Conservation (phyloP, 1,140 invertebrate genomes). For the Diabrotica virgifera region DNA sequence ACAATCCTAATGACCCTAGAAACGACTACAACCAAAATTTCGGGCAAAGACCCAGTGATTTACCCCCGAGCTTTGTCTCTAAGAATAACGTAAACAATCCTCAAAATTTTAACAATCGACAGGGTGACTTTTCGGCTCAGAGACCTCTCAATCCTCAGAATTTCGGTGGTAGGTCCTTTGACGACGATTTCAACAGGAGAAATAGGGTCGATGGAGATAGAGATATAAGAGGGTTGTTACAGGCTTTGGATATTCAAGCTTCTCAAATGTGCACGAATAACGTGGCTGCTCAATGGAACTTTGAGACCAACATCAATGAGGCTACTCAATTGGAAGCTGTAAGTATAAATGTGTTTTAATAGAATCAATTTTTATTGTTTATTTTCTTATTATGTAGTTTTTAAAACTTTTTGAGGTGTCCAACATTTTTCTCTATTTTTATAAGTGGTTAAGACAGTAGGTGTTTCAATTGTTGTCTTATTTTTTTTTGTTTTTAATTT, state of each 20-base stretch:
- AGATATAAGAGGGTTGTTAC: constrained; percentile 31
- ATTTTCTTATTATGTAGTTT: neutral
- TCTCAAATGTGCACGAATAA: constrained; percentile 77
- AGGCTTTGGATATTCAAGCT: constrained; percentile 63
- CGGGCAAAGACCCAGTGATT: neutral
- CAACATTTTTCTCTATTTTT: no score
- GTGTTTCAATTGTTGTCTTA: no score
- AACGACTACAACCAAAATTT: constrained; percentile 11
- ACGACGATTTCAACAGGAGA: constrained; percentile 18
- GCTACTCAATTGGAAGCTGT: constrained; percentile 77
- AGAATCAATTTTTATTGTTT: neutral
- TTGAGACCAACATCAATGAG: constrained; percentile 83
- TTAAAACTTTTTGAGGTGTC: no score
- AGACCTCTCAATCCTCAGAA: neutral
- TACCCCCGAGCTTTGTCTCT: neutral
- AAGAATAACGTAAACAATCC: neutral
- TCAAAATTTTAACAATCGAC: neutral
- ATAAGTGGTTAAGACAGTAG: no score
- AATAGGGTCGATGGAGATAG: constrained; percentile 26
- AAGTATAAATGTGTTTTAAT: constrained; percentile 49
- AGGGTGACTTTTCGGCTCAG: neutral
- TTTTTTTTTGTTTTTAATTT: no score
- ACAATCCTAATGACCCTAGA: constrained; percentile 8
- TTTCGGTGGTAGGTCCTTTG: neutral
- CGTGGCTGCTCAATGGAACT: constrained; percentile 81